phyloP scores from a whole-genome alignment of 2,888 invertebrate species.

The Glyphotaelius pellucidus region DNA sequence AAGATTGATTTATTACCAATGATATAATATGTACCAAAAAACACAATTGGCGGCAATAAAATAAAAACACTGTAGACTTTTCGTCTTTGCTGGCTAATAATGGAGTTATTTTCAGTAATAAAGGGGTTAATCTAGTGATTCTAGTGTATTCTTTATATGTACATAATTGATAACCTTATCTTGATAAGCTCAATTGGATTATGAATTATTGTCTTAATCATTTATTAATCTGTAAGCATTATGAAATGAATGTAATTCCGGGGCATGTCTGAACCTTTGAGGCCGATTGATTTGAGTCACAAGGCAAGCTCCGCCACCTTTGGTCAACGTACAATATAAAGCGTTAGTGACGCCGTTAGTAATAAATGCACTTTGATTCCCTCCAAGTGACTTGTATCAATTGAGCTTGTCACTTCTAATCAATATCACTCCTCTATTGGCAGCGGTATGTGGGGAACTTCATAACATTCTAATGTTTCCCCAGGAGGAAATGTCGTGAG shows the following conservation, averaged over 20 bases:
- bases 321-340: not conserved
- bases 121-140: not conserved
- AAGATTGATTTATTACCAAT: not conserved
- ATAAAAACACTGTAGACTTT: too few species aligned
- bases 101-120: not conserved
- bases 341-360: constrained; percentile 20
- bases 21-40: not conserved
- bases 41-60: too few species aligned
- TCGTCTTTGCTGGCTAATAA: not conserved
- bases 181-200: not conserved
- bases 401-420: constrained; percentile 63
- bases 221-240: not conserved
- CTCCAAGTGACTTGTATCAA: constrained; percentile 54
- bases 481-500: not conserved
- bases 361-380: constrained; percentile 30
- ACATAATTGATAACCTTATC: not conserved
- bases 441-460: not conserved
- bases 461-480: not conserved
- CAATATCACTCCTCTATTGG: constrained; percentile 22
- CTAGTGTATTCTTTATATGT: not conserved
- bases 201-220: not conserved
- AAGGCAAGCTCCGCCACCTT: constrained; percentile 21
- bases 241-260: not conserved
- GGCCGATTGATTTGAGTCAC: constrained; percentile 8
- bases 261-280: not conserved